Conservation (phyloP, 2,888 invertebrate species). For the Polylopha cassiicola region DNA sequence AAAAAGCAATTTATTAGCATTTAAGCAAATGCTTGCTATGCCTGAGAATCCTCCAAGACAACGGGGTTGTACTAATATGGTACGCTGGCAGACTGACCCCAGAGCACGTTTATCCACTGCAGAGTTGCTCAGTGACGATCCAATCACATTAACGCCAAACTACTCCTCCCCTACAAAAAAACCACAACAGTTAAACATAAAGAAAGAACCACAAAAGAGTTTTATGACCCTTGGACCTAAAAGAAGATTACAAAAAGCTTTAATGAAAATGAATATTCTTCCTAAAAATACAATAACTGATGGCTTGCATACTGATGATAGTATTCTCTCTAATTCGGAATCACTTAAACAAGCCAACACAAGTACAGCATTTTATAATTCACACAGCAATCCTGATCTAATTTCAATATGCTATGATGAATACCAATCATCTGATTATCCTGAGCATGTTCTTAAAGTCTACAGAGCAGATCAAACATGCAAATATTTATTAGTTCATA, state of each 20-base stretch:
- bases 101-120: constrained; percentile 88
- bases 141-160: constrained; percentile 62
- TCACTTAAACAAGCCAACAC: constrained; percentile 67
- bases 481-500: constrained; percentile 97
- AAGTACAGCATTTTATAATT: constrained; percentile 82
- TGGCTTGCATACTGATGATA: constrained; percentile 81
- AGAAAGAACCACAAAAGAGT: constrained; percentile 83
- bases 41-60: constrained; percentile 90
- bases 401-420: constrained; percentile 90
- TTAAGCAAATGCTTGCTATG: constrained; percentile 81
- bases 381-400: constrained; percentile 93
- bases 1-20: constrained; percentile 95
- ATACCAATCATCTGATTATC: constrained; percentile 87
- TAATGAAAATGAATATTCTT: constrained; percentile 93
- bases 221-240: constrained; percentile 95
- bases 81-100: constrained; percentile 82
- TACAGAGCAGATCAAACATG: constrained; percentile 98
- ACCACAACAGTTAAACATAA: constrained; percentile 75
- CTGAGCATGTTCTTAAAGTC: constrained; percentile 97
- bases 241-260: constrained; percentile 87
- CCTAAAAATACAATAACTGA: constrained; percentile 88
- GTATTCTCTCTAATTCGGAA: constrained; percentile 78
- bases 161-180: constrained; percentile 76
- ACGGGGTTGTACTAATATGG: constrained; percentile 81
- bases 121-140: constrained; percentile 78